These are phyloP conservation scores for Ricordea florida DNA, from an alignment of 92 coral and sea anemone genomes.

Conservation along the genomic window DNA sequence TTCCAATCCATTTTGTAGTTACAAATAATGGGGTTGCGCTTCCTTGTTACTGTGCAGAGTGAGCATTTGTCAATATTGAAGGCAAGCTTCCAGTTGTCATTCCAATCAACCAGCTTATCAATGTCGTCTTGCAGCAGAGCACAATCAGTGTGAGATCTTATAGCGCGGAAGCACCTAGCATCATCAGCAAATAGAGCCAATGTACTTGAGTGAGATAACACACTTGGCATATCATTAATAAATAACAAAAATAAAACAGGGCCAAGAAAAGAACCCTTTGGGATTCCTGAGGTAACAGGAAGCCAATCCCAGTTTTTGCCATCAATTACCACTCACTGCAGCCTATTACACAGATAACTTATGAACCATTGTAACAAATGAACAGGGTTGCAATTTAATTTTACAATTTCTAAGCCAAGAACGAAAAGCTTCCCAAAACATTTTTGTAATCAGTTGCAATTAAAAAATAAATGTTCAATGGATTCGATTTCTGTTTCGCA, in stretches of 20 bases:
- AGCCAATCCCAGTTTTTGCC: too few species aligned
- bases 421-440: too few species aligned
- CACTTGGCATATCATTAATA: constrained; percentile 40
- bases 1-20: constrained; percentile 16
- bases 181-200: constrained; percentile 50
- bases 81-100: constrained; percentile 8
- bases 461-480: too few species aligned
- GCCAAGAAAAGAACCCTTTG: constrained; percentile 44
- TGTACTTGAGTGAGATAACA: neutral
- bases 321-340: too few species aligned
- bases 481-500: too few species aligned
- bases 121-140: constrained; percentile 9
- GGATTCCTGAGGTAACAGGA: constrained; percentile 37
- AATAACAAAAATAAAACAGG: constrained; percentile 36
- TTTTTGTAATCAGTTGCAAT: too few species aligned
- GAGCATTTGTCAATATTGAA: constrained; percentile 25
- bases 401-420: too few species aligned
- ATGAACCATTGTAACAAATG: too few species aligned
- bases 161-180: constrained; percentile 20
- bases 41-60: constrained; percentile 21
- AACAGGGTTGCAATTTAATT: too few species aligned
- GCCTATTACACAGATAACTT: too few species aligned
- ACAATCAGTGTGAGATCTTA: constrained; percentile 6
- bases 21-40: constrained; percentile 33
- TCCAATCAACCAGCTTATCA: constrained; percentile 18